Evolutionary conservation across 2,888 invertebrate genomes (phyloP), one percentile per base, ranked within the genome.

Genomic region (Papilio demoleus): DNA sequence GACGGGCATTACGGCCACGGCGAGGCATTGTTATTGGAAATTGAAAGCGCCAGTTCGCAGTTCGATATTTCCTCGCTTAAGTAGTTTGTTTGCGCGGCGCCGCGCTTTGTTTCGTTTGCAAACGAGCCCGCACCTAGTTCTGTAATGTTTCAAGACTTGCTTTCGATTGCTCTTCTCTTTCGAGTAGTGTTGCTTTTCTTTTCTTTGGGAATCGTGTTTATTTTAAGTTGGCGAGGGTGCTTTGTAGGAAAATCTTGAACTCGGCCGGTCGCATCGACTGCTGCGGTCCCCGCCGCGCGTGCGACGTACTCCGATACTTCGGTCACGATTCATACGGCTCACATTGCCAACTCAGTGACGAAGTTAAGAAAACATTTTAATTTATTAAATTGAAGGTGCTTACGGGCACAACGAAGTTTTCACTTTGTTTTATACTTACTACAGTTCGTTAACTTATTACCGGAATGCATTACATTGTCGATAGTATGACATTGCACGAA

Each of bases 11-110:
- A 73, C 74, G 75, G 70, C 70, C 70, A 34, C 72, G 67, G 70
- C 68, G 70, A 36, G 68, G 70, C 75, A 76, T 79, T 80, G 81
- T 83, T 83, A 82, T 81, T 77, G 79, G 77, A 79, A 82, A 83
- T 83, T 82, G 78, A 79, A 81, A 84, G 79, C 79, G 68, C 64
- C 74, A 65, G 72, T 71, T 75, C 76, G 68, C 76, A 69, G 77
- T 79, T 79, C 83, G 80, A 84, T 84, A 82, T 80, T 82, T 79
- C 79, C 78, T 78, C 78, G 72, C 74, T 79, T 82, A 84, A 84
- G 85, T 83, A 85, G 84, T 85, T 85, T 76, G 78, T 82, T 82
- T 79, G 80, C 76, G 63, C 70, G 71, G 71, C 66, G 47, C 65
- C n/a, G 58, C 72, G 75, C 81, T 84, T 84, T 86, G 83, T 85